Evolutionary conservation across 2,888 invertebrate species (phyloP).

Genomic region (Nezara viridula): DNA sequence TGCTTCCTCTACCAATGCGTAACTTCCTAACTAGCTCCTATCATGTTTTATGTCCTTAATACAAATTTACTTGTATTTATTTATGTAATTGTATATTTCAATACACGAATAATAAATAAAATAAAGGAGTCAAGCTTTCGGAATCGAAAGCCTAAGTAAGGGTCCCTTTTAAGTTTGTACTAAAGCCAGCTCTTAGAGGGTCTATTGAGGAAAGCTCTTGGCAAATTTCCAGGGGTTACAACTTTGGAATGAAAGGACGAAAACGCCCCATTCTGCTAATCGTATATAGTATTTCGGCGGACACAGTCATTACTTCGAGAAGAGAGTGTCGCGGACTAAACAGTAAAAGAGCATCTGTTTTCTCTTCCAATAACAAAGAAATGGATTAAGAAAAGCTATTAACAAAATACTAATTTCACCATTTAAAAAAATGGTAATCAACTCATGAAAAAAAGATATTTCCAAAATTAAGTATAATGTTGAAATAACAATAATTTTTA

Average conservation of each 20-base stretch:
- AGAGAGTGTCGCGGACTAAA: neutral
- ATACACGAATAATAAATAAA: too few relatives aligned
- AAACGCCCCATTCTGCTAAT: neutral
- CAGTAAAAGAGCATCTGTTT: neutral
- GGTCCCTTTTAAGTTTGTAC: neutral
- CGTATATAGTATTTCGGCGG: neutral
- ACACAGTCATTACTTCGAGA: neutral
- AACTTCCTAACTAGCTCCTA: too few relatives aligned
- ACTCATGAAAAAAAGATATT: too few relatives aligned
- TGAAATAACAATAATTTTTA: too few relatives aligned
- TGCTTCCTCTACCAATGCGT: too few relatives aligned
- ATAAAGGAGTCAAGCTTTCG: neutral
- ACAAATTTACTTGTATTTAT: too few relatives aligned
- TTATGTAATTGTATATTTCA: too few relatives aligned
- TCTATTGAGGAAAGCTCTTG: constrained; percentile 7
- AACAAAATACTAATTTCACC: neutral
- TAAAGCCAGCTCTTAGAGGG: neutral
- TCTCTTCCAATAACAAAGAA: neutral
- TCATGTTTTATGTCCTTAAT: too few relatives aligned
- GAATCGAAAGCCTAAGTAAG: neutral
- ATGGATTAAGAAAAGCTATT: neutral
- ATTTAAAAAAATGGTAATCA: neutral
- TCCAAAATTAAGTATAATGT: too few relatives aligned
- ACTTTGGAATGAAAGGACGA: constrained; percentile 5
- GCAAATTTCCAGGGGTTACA: neutral